Conservation (phyloP, 2,113 vertebrate species). For the Hyperopisus bebe region DNA sequence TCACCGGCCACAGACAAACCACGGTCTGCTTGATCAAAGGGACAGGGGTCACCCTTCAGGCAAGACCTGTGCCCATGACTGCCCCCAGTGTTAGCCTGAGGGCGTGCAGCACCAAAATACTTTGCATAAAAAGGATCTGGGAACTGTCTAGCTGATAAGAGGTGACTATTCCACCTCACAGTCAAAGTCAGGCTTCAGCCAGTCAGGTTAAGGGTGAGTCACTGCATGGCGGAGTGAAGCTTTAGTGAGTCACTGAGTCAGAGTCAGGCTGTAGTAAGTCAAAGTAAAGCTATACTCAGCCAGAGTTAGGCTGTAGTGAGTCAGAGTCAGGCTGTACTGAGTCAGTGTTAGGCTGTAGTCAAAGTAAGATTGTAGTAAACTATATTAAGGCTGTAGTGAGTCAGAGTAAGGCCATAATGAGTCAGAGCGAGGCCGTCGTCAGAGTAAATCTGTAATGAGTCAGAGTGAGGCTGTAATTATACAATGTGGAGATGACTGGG, state of each 20-base stretch:
- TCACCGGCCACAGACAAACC: not conserved
- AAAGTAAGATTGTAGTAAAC: not conserved
- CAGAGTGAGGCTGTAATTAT: not conserved
- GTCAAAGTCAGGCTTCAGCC: not conserved
- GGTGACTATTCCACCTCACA: not conserved
- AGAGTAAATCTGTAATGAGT: not conserved
- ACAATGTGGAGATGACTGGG: constrained; percentile 7
- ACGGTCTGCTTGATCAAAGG: not conserved
- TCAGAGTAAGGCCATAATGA: not conserved
- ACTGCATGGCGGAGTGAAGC: not conserved
- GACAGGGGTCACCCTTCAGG: not conserved
- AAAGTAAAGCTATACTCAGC: not conserved
- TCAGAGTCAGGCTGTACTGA: not conserved
- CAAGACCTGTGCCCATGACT: not conserved
- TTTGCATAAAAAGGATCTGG: not conserved
- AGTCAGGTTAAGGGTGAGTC: no score
- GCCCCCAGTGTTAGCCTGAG: not conserved
- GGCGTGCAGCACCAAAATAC: not conserved
- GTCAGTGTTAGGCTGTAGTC: not conserved
- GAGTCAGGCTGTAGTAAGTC: not conserved
- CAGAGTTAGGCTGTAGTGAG: not conserved
- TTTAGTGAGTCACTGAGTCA: no score
- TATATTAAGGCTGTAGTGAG: not conserved
- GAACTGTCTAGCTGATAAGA: not conserved
- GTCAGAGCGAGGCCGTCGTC: not conserved